Base-by-base conservation (phyloP, 1,140 invertebrate species). In the Cataglyphis hispanica region DNA sequence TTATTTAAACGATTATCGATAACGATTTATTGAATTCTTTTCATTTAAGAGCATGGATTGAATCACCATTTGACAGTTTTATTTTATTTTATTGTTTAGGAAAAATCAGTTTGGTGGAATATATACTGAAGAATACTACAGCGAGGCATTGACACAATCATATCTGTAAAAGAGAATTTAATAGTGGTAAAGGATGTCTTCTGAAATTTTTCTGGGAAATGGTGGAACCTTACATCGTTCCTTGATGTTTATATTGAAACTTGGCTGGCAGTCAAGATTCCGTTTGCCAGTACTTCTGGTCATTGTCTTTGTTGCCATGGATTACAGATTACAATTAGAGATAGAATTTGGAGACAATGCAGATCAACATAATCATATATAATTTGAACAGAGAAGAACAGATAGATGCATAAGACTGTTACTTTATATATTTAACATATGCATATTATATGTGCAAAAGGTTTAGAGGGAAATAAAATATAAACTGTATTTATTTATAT, bases 221-320 rank as follows among this genome's bases (percentile, higher is more conserved):
- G 91, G 93, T 6, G 94, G 93, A 0, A 92, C 89, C 13, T 87
- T 94, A 84, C 94, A 95, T 85, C 88, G 90, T 34, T 86, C 92
- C 0, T 69, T 95, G 25, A 91, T 96, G 25, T 96, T 96, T 67
- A 95, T 97, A 91, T 92, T 97, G 22, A 93, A 95, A 40, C 93
- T 96, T 31, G 96, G 96, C 6, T 97, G 96, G 96, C 94, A 95
- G 70, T 95, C 95, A 8, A 94, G 95, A 27, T 93, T 96, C 63
- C 94, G 95, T 66, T 84, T 97, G n/a, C 96, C 96, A 2, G 92
- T 96, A 37, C 91, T 97, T 0, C 94, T 96, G 13, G 92, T 96
- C 7, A 94, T 96, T 40, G 94, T 94, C 3, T 95, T 96, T 67
- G 94, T 96, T 84, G 95, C 95, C 0, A 94, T 96, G 86, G 96